Evolutionary conservation across 2,888 invertebrate species (phyloP), one percentile per base, ranked within the genome.

Genomic region (Drosophila algonquin): DNA sequence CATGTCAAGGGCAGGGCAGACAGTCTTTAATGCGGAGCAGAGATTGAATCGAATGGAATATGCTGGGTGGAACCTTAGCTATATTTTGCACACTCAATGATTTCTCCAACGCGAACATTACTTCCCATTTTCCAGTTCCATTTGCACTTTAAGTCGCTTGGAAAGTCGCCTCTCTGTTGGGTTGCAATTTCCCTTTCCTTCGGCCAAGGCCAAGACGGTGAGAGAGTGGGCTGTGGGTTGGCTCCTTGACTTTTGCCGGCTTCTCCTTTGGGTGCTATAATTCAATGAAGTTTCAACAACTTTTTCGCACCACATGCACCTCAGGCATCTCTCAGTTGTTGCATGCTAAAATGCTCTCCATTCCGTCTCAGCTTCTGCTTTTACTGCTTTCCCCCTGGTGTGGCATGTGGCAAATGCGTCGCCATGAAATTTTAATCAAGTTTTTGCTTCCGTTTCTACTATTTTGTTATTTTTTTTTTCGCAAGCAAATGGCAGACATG

Each of bases 341-440:
- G 71, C 59, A 52, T 35, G 12, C 30, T 21, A 21, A 30, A 27
- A 59, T 56, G 57, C 46, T 60, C 12, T 24, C 18, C 12, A 44
- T 60, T 47, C 30, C 64, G 30, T 53, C 65, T 57, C 56, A 35
- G 44, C 21, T 56, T 58, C 12, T 35, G 14, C 40, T 50, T 24
- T 30, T 44, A 24, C 12, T 59, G 68, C 55, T 5, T 61, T 50
- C 58, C 62, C 52, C 48, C 58, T 73, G 72, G 55, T 57, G 45
- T 3, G 21, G 21, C 65, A 56, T 27, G 32, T 35, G 65, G 67
- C 73, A 79, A 86, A 83, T 86, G 87, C 84, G 80, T 87, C 68
- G 79, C 77, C 76, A 87, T 85, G 79, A 85, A 85, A 87, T 81
- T 85, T 87, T 85, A 87, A 85, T 85, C 87, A 85, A 85, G 79